Evolutionary conservation across 2,797 vertebrate species (phyloP).

Genomic region (Chloroceryle amazona): DNA sequence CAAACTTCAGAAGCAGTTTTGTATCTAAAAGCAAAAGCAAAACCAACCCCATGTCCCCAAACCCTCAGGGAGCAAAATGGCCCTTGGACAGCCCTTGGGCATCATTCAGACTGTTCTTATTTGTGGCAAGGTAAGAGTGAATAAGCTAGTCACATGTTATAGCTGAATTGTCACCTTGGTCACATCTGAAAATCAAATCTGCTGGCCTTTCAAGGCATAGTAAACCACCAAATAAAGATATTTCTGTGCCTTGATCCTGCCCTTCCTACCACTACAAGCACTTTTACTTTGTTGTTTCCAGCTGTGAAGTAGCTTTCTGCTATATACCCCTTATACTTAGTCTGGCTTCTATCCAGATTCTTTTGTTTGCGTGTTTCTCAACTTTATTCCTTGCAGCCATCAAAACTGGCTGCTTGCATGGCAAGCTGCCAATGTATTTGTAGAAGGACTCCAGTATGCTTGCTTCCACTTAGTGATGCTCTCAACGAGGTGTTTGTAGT

Average conservation of each 20-base stretch:
- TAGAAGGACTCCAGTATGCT: background rate
- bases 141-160: accelerated
- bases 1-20: background rate
- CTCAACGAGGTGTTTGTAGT: background rate
- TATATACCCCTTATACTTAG: background rate
- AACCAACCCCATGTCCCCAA: accelerated
- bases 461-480: background rate
- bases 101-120: background rate
- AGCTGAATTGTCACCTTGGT: background rate
- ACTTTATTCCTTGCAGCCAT: conserved; percentile 29
- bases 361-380: background rate
- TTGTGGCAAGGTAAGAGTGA: background rate
- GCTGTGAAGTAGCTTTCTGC: background rate
- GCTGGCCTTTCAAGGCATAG: background rate
- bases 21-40: background rate
- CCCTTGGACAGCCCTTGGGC: background rate
- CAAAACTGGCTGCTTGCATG: background rate
- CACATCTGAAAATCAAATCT: background rate
- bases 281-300: background rate
- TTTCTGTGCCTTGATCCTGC: background rate
- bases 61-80: no score
- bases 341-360: conserved; percentile 12
- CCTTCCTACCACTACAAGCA: background rate
- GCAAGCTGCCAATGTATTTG: conserved; percentile 29
- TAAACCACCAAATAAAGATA: background rate